These are phyloP conservation scores for Chiloscyllium punctatum DNA, from an alignment of 2,797 vertebrate genomes.

Conservation along the genomic window DNA sequence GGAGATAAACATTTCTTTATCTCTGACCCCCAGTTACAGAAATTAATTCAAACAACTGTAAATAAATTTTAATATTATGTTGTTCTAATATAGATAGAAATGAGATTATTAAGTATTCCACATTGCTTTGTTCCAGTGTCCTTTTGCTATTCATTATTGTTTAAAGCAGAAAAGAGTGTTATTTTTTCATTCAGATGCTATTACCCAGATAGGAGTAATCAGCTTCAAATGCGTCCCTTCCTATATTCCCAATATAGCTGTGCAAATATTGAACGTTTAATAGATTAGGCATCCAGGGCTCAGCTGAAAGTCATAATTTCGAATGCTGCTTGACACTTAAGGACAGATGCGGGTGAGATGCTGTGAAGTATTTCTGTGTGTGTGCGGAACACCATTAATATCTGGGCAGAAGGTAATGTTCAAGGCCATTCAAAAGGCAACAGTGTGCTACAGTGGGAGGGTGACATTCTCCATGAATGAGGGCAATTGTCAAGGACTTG, in stretches of 20 bases:
- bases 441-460: neutral
- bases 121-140: neutral
- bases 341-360: neutral
- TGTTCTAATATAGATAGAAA: neutral
- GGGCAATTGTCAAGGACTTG: neutral
- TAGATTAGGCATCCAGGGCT: neutral
- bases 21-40: neutral
- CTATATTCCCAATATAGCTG: neutral
- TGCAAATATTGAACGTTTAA: neutral
- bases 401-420: neutral
- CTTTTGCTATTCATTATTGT: neutral
- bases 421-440: neutral
- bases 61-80: conserved; percentile 1
- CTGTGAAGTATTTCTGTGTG: neutral
- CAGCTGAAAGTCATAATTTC: neutral
- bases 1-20: neutral
- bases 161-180: neutral
- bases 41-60: neutral
- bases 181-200: neutral
- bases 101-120: neutral
- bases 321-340: neutral
- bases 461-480: neutral
- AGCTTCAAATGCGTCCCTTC: neutral
- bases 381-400: too few relatives aligned
- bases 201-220: neutral